Percentiles rank a stretch among this genome's conserved stretches.
These are phyloP conservation scores for Vanessa tameamea DNA, from an alignment of 1,140 invertebrate genomes.

Conservation along the genomic window DNA sequence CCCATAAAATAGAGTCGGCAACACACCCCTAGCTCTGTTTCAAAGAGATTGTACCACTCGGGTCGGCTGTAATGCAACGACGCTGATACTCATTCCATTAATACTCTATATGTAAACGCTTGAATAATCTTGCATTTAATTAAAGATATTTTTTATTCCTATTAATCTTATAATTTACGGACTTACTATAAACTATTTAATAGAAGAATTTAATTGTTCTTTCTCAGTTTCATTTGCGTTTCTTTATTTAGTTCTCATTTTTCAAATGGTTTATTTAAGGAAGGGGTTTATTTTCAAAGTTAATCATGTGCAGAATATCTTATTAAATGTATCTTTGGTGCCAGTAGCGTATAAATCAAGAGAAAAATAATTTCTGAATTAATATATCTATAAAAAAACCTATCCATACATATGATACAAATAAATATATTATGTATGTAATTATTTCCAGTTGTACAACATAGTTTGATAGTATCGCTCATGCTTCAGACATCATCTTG, in stretches of 20 bases:
- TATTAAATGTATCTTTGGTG: too few species aligned
- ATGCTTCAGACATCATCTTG: neutral
- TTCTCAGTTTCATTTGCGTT: too few species aligned
- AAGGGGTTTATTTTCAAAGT: too few species aligned
- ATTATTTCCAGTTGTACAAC: neutral
- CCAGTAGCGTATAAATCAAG: too few species aligned
- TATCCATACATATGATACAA: neutral
- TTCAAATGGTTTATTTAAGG: too few species aligned
- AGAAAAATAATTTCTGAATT: too few species aligned
- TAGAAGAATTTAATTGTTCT: too few species aligned
- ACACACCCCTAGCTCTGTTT: slow-evolving; percentile 58
- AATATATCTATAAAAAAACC: too few species aligned
- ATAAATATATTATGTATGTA: neutral
- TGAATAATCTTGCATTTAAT: neutral
- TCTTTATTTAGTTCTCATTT: too few species aligned
- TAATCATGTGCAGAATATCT: too few species aligned
- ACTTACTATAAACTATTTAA: neutral
- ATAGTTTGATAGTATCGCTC: neutral
- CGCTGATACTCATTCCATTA: slow-evolving; percentile 13
- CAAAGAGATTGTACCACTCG: slow-evolving; percentile 61
- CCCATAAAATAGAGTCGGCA: slow-evolving; percentile 63
- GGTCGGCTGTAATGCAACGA: slow-evolving; percentile 23
- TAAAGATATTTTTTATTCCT: neutral
- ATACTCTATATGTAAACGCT: neutral
- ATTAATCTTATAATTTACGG: neutral